Base-by-base conservation (phyloP, 2,888 invertebrate genomes). In the Anoncus sp. region DNA sequence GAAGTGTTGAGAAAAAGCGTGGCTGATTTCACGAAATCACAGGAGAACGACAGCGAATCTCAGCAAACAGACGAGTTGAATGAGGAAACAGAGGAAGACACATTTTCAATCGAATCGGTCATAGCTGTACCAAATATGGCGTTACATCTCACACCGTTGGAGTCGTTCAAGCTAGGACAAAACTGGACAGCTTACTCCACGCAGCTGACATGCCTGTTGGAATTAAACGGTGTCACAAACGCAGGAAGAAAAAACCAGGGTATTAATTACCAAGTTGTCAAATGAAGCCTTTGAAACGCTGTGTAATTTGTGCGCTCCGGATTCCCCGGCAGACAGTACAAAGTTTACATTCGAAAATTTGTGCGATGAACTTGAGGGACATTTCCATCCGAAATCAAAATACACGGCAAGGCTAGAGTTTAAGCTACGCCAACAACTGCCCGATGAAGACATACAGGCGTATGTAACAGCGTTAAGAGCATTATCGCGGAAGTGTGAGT, bases 331-430 rank as follows among this genome's bases (percentile, higher is more conserved):
- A n/a, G 16, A 45, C 47, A 31, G 31, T 14, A 9, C 9, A 45
- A 62, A 62, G n/a, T 62, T 47, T 16, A 47, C 27, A 1, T 47
- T 31, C 18, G 5, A 47, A 27, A 24, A 27, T n/a, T 38, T 57
- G 16, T 20, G 20, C 10, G 57, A 38, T 6, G 49, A 63, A 47
- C 47, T 63, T 4, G 49, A 47, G 31, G 31, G 18, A 9, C 49
- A 63, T 49, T 31, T 63, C 10, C 63, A 63, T 35, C 63, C 49
- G 9, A 63, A 31, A 45, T 49, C 49, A 6, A 49, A 63, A 18
- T 16, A 63, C 14, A 31, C 63, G 2, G 47, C 63, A 4, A 7
- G 49, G 10, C 45, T 27, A 14, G 63, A 63, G 45, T 63, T 63
- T 14, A 47, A 63, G 31, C 63, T 31, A 47, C 24, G 31, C 3